Percentiles rank a stretch among this genome's conserved stretches.
Conservation (phyloP, 2,888 invertebrate genomes). For the Leucophora obtusa region DNA sequence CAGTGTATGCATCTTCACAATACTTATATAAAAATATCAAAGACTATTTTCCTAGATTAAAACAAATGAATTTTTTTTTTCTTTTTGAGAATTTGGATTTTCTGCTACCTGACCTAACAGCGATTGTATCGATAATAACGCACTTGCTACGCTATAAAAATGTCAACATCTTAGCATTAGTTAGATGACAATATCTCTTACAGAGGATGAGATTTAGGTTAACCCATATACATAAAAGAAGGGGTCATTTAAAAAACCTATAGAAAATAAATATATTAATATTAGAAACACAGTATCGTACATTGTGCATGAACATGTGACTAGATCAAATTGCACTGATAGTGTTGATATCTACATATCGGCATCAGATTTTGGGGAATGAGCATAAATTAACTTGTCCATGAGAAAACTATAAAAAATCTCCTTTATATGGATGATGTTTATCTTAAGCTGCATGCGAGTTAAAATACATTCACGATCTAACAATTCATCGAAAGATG, state of each 20-base stretch:
- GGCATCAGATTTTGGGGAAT: constrained; percentile 21
- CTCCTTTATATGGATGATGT: constrained; percentile 6
- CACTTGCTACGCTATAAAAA: constrained; percentile 51
- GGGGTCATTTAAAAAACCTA: background rate
- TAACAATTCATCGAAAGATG: background rate
- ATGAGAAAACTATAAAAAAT: constrained; percentile 6
- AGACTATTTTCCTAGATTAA: too few relatives aligned
- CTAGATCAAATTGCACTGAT: constrained; percentile 31
- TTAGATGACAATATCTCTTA: constrained; percentile 35
- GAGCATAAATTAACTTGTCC: constrained; percentile 52
- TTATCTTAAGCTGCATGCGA: constrained; percentile 25
- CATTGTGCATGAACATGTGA: constrained; percentile 15
- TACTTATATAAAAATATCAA: background rate
- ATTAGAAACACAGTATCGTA: background rate
- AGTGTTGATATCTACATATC: constrained; percentile 28
- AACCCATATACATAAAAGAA: constrained; percentile 29
- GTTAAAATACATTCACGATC: background rate
- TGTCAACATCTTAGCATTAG: constrained; percentile 45
- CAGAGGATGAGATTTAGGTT: constrained; percentile 27
- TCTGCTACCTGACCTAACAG: constrained; percentile 42
- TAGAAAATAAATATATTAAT: background rate
- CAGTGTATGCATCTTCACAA: background rate
- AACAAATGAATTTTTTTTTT: background rate
- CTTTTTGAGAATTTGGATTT: background rate
- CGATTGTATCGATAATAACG: constrained; percentile 25